Percentiles rank a stretch among this genome's conserved stretches.
Evolutionary conservation across 2,888 invertebrate genomes (phyloP).

Genomic region (Epistrophe grossulariae): DNA sequence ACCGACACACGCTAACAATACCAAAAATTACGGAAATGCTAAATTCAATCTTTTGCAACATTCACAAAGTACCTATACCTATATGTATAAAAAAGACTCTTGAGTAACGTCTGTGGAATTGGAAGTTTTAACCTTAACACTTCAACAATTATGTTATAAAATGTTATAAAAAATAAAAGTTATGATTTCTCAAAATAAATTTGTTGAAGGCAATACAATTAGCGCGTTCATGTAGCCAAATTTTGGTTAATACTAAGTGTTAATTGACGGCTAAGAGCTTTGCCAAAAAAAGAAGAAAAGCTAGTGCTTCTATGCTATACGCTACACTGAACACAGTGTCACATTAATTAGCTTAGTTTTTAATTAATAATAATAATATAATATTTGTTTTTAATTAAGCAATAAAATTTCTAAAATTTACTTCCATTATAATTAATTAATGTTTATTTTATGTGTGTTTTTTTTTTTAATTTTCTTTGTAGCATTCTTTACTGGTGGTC

Average conservation of each 20-base stretch:
- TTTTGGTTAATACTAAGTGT: slow-evolving; percentile 1
- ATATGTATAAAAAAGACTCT: background rate
- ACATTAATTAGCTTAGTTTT: slow-evolving; percentile 5
- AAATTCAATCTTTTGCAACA: slow-evolving; percentile 3
- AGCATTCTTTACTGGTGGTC: slow-evolving; percentile 85
- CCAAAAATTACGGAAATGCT: background rate
- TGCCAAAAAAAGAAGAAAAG: background rate
- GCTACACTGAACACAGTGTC: background rate
- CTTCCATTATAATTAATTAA: background rate
- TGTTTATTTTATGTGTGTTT: slow-evolving; percentile 19
- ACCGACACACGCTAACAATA: background rate
- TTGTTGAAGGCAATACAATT: slow-evolving; percentile 14
- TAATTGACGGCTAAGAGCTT: slow-evolving; percentile 1
- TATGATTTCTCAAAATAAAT: background rate
- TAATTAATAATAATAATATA: slow-evolving; percentile 1
- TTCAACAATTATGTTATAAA: slow-evolving; percentile 8
- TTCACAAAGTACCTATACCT: background rate
- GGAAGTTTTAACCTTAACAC: background rate
- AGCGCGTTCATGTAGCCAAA: slow-evolving; percentile 6
- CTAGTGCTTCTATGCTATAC: background rate
- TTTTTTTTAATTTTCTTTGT: slow-evolving; percentile 78
- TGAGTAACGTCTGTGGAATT: slow-evolving; percentile 1
- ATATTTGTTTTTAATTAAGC: background rate
- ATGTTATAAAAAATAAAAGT: background rate
- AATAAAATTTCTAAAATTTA: slow-evolving; percentile 3